Evolutionary conservation across 1,140 invertebrate species (phyloP), one percentile per base, ranked within the genome.

Genomic region (Drosophila sproati): DNA sequence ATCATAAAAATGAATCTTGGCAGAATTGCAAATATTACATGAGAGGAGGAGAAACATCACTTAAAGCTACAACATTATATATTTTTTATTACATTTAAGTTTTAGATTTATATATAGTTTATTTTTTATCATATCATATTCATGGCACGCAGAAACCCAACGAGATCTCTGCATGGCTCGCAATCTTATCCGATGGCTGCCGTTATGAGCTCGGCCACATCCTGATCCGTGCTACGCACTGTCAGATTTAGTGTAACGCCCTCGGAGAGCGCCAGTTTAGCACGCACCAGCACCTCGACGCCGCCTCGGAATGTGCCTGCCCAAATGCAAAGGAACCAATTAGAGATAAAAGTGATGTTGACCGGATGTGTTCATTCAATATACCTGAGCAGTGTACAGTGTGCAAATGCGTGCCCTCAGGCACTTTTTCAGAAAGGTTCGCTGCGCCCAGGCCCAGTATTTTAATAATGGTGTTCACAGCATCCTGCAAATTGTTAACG

Each of bases 401-500:
- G 89, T 99, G 98, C 3, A 95, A 94, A 48, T 95, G 95, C 81
- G 98, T 97, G 4, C 97, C 98, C 72, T 98, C 95, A 0, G 96
- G 95, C 5, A 99, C 95, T 82, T 96, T 96, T 82, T 99, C 98
- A 4, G 96, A 96, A 5, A 97, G 93, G 92, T 99, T 96, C 78
- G 97, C 95, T 0, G 98, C 95, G 72, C 97, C 96, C 90, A 99
- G 94, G 0, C 98, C 98, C 50, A 99, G 93, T 92, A 97, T 98
- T 82, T 95, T 95, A 2, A 97, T 94, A 5, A 99, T 96, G 92
- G 96, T 98, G 82, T 96, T 96, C 0, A 98, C 96, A 1, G 98
- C 98, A 85, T 97, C 97, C 86, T 97, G 96, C 29, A 98, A 87
- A 4, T 96, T 96, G 66, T 94, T 96, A 56, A 98, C 95, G 29